Evolutionary conservation across 2,888 invertebrate species (phyloP).

Genomic region (Parapristionchus giblindavisi): DNA sequence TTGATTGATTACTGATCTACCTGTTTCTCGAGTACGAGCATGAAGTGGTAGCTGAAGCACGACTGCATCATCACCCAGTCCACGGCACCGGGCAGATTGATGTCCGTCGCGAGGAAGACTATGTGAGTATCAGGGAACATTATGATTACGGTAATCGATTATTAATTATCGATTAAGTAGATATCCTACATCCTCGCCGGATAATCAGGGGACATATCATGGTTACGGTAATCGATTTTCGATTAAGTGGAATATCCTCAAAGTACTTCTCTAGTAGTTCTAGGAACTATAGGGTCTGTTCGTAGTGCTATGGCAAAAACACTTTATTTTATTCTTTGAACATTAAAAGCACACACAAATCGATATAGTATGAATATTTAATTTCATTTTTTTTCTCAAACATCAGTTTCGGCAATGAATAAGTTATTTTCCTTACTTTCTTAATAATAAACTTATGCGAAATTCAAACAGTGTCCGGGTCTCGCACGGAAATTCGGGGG

Average conservation of each 20-base stretch:
- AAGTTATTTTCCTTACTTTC: no score
- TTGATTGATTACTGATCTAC: slow-evolving; percentile 42
- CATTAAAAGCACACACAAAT: not conserved
- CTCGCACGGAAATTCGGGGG: no score
- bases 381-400: not conserved
- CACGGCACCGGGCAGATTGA: slow-evolving; percentile 87
- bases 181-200: not conserved
- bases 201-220: not conserved
- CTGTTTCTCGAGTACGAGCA: slow-evolving; percentile 91
- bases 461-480: no score
- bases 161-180: slow-evolving; percentile 8
- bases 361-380: not conserved
- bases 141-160: not conserved
- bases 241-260: no score
- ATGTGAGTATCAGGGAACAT: slow-evolving; percentile 86
- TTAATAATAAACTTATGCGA: no score
- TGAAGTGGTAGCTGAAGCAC: slow-evolving; percentile 98
- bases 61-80: slow-evolving; percentile 93
- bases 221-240: no score
- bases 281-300: no score
- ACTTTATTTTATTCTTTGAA: no score
- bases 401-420: not conserved
- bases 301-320: no score
- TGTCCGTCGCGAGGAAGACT: slow-evolving; percentile 98
- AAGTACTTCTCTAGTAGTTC: no score